Evolutionary conservation across 2,113 vertebrate species (phyloP).

Genomic region (Podilymbus podiceps): DNA sequence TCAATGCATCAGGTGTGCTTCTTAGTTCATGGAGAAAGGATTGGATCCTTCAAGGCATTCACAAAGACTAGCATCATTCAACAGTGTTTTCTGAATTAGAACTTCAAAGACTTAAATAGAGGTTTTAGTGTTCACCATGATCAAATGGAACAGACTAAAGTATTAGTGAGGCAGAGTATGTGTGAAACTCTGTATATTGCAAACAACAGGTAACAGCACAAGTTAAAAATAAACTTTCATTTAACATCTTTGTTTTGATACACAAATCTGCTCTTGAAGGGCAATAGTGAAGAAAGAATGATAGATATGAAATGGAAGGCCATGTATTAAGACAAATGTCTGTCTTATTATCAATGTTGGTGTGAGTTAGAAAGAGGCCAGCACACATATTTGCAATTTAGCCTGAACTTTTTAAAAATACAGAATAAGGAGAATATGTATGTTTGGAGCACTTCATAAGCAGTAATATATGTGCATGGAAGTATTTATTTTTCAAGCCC

Average conservation of each 20-base stretch:
- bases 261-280: not conserved
- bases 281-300: not conserved
- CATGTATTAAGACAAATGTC: not conserved
- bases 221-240: slow-evolving; percentile 4
- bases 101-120: not conserved
- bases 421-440: not conserved
- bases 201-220: not conserved
- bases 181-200: not conserved
- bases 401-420: not conserved
- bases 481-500: not conserved
- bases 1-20: not conserved
- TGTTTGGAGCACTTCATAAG: not conserved
- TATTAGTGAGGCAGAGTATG: not conserved
- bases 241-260: not conserved
- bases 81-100: not conserved
- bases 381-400: not conserved
- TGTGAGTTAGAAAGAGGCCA: not conserved
- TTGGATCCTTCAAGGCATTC: not conserved
- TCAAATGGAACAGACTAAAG: not conserved
- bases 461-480: not conserved
- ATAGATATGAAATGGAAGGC: not conserved
- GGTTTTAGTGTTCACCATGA: not conserved
- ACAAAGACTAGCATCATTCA: not conserved
- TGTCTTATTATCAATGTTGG: not conserved
- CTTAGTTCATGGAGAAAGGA: not conserved